Base-by-base conservation (phyloP, 2,888 invertebrate species). In the Apoda limacodes region DNA sequence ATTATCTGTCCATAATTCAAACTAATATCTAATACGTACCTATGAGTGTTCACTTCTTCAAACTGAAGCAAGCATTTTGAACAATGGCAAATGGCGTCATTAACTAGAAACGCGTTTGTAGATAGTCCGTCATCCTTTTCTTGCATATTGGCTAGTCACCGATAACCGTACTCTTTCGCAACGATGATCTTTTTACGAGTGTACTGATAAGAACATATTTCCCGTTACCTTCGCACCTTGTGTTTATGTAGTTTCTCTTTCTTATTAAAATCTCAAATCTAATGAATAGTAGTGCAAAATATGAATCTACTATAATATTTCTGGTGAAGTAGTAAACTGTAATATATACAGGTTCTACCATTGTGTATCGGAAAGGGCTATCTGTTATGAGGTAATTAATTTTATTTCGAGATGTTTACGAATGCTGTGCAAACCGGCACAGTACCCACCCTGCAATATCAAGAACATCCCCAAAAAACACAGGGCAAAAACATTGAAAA, bases 381-480 rank as follows among this genome's bases (percentile, higher is more conserved):
- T 34, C 55, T 65, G 68, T 45, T 62, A 74, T 47, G 47, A 43
- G 43, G 46, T 45, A 39, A 39, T 37, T 32, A 44, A 32, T 48
- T 31, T 45, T 47, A n/a, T n/a, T n/a, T 39, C 48, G 71, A 64
- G 39, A 85, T 85, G 82, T 85, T 85, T 52, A 83, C 85, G 41
- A 85, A 85, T 56, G 64, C 84, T 23, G 83, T 85, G 42, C 83
- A 83, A 60, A 74, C 83, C 63, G 83, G 83, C 45, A 72, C 83
- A 34, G 85, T 85, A 50, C 83, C 85, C 46, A 81, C 82, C 29
- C 83, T 88, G 40, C 88, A 88, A 58, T 88, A 88, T 59, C 88
- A 88, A 59, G 86, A 87, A 40, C 87, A 88, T 54, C 80, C 83
- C 34, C 67, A 74, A 38, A 84, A 83, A 43, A 84, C 84, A 47